A percentile compares a stretch with the other conserved stretches of the same genome.
These are phyloP conservation scores for Sapajus apella DNA, from an alignment of 2,113 vertebrate species.

Conservation along the genomic window DNA sequence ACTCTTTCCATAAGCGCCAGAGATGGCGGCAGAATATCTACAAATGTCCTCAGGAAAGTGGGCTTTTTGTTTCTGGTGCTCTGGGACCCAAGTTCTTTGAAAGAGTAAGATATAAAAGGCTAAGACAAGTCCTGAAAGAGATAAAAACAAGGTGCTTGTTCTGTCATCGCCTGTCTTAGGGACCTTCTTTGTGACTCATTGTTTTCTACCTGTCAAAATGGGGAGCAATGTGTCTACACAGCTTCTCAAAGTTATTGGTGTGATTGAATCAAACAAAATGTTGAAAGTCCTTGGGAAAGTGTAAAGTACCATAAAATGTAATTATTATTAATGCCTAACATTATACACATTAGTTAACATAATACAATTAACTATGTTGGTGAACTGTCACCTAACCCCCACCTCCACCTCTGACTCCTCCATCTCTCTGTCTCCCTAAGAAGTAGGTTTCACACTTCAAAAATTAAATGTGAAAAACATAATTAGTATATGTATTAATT, in stretches of 20 bases:
- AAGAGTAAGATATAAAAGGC: background rate
- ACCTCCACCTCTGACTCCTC: background rate
- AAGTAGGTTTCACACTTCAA: background rate
- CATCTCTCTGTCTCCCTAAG: background rate
- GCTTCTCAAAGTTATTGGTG: background rate
- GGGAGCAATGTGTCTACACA: background rate
- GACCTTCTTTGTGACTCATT: background rate
- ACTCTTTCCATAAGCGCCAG: background rate
- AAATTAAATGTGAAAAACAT: slow-evolving; percentile 1
- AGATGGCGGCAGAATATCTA: background rate
- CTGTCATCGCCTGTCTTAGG: background rate
- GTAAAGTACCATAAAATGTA: background rate
- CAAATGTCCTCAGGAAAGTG: background rate
- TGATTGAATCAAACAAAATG: background rate
- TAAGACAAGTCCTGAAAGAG: background rate
- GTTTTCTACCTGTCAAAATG: slow-evolving; percentile 21
- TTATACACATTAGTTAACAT: background rate
- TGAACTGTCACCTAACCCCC: background rate
- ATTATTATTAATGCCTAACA: background rate
- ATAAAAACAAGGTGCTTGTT: background rate
- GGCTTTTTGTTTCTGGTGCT: background rate
- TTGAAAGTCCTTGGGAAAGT: background rate
- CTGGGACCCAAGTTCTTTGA: background rate
- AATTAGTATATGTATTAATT: background rate
- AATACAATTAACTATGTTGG: background rate